Evolutionary conservation across 2,797 vertebrate species (phyloP), one percentile per base, ranked within the genome.

Genomic region (Cyprinodon diabolis): DNA sequence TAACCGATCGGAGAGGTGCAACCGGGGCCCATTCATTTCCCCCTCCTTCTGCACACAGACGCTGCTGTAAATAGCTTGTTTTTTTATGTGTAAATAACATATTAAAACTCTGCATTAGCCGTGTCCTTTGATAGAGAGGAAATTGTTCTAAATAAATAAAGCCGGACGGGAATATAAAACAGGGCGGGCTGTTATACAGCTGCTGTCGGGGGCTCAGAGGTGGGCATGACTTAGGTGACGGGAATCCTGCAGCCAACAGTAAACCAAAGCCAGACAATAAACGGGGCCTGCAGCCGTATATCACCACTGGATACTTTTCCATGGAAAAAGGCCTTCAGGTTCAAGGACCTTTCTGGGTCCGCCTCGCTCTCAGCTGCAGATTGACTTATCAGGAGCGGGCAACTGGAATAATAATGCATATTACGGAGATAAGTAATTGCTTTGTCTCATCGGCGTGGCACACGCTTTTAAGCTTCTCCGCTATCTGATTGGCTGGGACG

Each of bases 51-150:
- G 77, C 89, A 92, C 90, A 91, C 81, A 55, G 86, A 76, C 93
- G 78, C 62, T 23, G 95, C 94, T 94, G 96, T 96, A 97, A 97
- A 98, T 95, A 96, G 96, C 95, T 95, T 95, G 95, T 92, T 96
- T 96, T 92, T 96, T 92, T 96, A 96, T 96, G 97, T 98, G 97
- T 97, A 98, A 99, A 97, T 97, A 98, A 98, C 96, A 94, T 96
- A 98, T 98, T 97, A 98, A 97, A 97, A 96, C 93, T 96, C 95
- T 91, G 95, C 96, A 97, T 98, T 97, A 98, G 95, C 95, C 79
- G 74, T 93, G 96, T 96, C 91, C 94, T 95, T 49, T 95, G 95
- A 96, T 96, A 96, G 96, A 96, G 94, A 93, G 95, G 95, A 97
- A 96, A 98, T 95, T 96, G 97, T 92, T 94, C 84, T 86, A 93